These are phyloP conservation scores for Prosopocoilus inquinatus DNA, from an alignment of 2,888 invertebrate genomes.

Conservation along the genomic window DNA sequence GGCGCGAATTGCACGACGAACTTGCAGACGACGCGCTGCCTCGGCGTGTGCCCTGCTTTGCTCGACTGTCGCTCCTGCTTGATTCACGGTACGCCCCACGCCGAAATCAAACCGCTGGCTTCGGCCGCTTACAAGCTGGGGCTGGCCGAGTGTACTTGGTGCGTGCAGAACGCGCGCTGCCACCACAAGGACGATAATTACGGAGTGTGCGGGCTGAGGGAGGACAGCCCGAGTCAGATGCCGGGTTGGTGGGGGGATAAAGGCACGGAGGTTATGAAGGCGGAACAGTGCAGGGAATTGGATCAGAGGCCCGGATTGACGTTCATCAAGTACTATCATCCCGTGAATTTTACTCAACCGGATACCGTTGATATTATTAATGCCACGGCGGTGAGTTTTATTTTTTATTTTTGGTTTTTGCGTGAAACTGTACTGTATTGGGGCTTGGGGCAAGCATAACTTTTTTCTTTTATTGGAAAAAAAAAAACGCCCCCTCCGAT, in stretches of 20 bases:
- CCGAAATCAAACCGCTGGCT: constrained; percentile 43
- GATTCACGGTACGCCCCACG: constrained; percentile 69
- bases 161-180: constrained; percentile 88
- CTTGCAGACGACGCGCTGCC: constrained; percentile 82
- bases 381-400: constrained; percentile 65
- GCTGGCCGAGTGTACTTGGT: constrained; percentile 85
- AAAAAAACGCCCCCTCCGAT: too few species aligned
- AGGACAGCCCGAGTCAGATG: constrained; percentile 77
- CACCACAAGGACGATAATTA: constrained; percentile 82
- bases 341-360: constrained; percentile 83
- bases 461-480: too few species aligned
- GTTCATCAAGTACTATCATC: constrained; percentile 83
- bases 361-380: constrained; percentile 85
- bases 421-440: too few species aligned
- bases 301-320: constrained; percentile 87
- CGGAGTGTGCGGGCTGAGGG: constrained; percentile 75
- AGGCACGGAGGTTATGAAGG: constrained; percentile 59
- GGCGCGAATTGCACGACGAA: constrained; percentile 90
- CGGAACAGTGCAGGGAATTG: constrained; percentile 74
- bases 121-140: constrained; percentile 76
- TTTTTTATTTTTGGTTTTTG: constrained; percentile 26
- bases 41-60: constrained; percentile 85
- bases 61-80: constrained; percentile 89
- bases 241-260: constrained; percentile 90
- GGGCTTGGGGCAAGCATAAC: too few species aligned